Conservation (phyloP, 1,140 invertebrate genomes). For the Thaumetopoea pityocampa region DNA sequence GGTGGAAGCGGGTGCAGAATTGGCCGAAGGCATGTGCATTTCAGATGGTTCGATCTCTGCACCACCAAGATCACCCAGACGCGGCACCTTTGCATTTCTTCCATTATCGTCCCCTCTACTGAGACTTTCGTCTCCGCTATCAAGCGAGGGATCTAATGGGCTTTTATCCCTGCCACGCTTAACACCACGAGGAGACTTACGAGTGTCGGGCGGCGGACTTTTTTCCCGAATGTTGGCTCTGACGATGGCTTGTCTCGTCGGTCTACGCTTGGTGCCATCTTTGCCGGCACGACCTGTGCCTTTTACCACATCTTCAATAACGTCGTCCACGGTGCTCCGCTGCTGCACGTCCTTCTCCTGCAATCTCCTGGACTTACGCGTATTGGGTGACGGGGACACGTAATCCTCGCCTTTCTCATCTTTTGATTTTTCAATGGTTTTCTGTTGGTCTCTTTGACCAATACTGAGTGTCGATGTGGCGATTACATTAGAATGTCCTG, state of each 20-base stretch:
- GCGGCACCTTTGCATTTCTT: constrained; percentile 48
- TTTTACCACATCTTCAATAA: constrained; percentile 90
- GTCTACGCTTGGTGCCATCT: constrained; percentile 54
- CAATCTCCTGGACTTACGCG: constrained; percentile 86
- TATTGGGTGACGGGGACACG: constrained; percentile 78
- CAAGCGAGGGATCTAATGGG: constrained; percentile 79
- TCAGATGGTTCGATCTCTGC: too few relatives aligned
- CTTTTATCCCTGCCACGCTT: constrained; percentile 78
- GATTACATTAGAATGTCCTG: constrained; percentile 47
- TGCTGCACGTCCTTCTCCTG: constrained; percentile 84
- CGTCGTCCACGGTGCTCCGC: constrained; percentile 87
- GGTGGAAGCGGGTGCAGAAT: constrained; percentile 18
- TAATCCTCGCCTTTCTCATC: constrained; percentile 81
- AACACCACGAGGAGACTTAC: constrained; percentile 79
- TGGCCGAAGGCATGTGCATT: constrained; percentile 11
- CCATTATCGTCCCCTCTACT: constrained; percentile 41
- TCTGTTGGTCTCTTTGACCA: constrained; percentile 49
- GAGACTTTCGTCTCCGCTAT: constrained; percentile 77
- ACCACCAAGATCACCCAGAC: constrained; percentile 42
- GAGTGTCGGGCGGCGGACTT: constrained; percentile 51
- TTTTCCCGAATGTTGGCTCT: constrained; percentile 54
- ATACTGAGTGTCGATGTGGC: constrained; percentile 56
- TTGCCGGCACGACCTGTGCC: constrained; percentile 66
- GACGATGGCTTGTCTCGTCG: constrained; percentile 45
- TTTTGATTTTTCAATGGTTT: constrained; percentile 60